A percentile compares a stretch with the other conserved stretches of the same genome.
These are phyloP conservation scores for Trichonephila inaurata DNA, from an alignment of 1,140 invertebrate species.

Conservation along the genomic window DNA sequence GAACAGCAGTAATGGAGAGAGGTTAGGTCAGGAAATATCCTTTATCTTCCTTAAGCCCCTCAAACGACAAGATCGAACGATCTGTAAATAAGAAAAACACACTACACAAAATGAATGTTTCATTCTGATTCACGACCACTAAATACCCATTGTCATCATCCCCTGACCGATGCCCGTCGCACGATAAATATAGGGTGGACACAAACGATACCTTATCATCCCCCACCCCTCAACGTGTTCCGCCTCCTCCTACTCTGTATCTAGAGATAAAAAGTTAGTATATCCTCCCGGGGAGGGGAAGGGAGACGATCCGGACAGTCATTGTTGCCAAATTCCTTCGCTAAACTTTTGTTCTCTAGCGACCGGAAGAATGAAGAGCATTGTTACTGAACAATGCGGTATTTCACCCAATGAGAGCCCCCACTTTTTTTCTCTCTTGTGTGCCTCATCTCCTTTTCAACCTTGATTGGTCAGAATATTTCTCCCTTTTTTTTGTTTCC, in stretches of 20 bases:
- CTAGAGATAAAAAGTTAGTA: background rate
- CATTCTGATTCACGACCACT: background rate
- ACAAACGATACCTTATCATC: conserved; percentile 36
- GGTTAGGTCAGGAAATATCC: background rate
- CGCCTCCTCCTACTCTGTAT: background rate
- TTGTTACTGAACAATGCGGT: conserved; percentile 4
- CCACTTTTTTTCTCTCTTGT: background rate
- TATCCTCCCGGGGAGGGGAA: background rate
- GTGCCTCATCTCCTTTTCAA: background rate
- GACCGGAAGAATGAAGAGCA: conserved; percentile 4
- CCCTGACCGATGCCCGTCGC: conserved; percentile 20
- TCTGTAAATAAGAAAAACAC: background rate
- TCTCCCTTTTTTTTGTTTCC: background rate
- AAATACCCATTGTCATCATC: conserved; percentile 43
- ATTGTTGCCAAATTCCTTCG: conserved; percentile 11
- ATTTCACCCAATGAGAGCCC: background rate
- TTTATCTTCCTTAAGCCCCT: background rate
- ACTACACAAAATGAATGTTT: background rate
- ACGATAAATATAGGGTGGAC: conserved; percentile 10
- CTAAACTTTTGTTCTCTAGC: background rate
- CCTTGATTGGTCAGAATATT: conserved; percentile 24
- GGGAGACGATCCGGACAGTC: background rate
- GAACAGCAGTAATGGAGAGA: background rate
- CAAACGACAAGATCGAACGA: background rate
- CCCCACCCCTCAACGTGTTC: no score